Evolutionary conservation across 1,140 invertebrate species (phyloP).

Genomic region (Leptoteleia sp.): DNA sequence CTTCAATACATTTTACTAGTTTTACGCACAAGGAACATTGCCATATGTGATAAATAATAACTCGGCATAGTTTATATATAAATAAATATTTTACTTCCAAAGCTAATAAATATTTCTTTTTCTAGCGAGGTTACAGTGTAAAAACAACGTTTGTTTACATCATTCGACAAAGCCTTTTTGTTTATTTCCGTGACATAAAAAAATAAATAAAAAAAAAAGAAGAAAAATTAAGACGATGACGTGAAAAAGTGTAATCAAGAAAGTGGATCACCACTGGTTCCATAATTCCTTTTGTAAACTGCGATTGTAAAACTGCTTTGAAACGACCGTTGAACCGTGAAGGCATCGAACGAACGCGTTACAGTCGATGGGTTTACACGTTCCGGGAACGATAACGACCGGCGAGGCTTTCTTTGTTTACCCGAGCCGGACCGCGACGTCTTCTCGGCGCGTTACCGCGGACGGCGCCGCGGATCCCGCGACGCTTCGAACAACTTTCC

Average conservation of each 20-base stretch:
- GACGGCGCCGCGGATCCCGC: slow-evolving; percentile 1
- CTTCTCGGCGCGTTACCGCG: no score
- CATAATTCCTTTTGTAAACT: slow-evolving; percentile 55
- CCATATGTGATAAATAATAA: no score
- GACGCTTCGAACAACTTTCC: slow-evolving; percentile 9
- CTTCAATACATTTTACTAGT: no score
- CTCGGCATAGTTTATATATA: no score
- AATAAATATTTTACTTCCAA: no score
- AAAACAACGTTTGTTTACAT: no score
- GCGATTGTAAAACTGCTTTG: slow-evolving; percentile 30
- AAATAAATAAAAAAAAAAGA: no score
- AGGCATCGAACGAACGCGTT: slow-evolving; percentile 54
- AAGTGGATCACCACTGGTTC: slow-evolving; percentile 42
- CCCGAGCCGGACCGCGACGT: slow-evolving; percentile 30
- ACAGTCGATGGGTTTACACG: slow-evolving; percentile 63
- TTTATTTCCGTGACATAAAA: no score
- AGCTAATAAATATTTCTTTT: no score
- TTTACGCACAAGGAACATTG: no score
- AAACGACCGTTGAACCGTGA: slow-evolving; percentile 46
- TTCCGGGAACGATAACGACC: slow-evolving; percentile 65
- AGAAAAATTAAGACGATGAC: slow-evolving; percentile 11
- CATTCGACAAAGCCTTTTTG: no score
- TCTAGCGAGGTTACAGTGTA: no score
- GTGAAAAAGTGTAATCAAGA: slow-evolving; percentile 47
- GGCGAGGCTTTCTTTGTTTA: slow-evolving; percentile 61